Evolutionary conservation across 2,888 invertebrate genomes (phyloP), one percentile per base, ranked within the genome.

Genomic region (Agrochola litura): DNA sequence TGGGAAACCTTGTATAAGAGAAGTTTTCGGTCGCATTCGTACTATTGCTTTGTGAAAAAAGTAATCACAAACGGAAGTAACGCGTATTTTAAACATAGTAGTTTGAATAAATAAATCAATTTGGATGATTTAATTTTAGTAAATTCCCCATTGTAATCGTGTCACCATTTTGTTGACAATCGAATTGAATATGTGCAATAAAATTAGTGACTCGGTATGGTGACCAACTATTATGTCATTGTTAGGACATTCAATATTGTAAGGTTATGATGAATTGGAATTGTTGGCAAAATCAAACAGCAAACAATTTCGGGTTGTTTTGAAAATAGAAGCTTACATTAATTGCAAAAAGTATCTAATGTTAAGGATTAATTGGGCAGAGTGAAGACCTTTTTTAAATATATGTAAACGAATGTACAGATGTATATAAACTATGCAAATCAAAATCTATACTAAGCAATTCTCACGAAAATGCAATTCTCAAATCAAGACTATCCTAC

Each of bases 111-210:
- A 81, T 81, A 75, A 84, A 81, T 84, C 16, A 75, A 69, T 70
- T 69, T 64, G n/a, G 30, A 54, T 76, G 68, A 85, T 81, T 85
- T 81, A 66, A 81, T 79, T 86, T 82, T 30, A 56, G 60, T 71
- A 70, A 84, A 76, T 82, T 83, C 63, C 37, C 76, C 73, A 72
- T 73, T 88, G 74, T 81, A 76, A 82, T 83, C 61, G 52, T 81
- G 80, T 84, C 79, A 86, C 72, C 46, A 82, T 84, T 84, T 85
- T 82, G 84, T 89, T 83, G 86, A 86, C 78, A 83, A 67, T 78
- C 76, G 82, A 83, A 89, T 89, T 86, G 79, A 87, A 85, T 86
- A 84, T 86, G 81, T 85, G 89, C 86, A 90, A 89, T 88, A 89
- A 89, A 88, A 89, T 90, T 90, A 80, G 84, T 84, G 82, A 81